phyloP scores from a whole-genome alignment of 2,888 invertebrate species.

The Acanthoscelides obtectus region DNA sequence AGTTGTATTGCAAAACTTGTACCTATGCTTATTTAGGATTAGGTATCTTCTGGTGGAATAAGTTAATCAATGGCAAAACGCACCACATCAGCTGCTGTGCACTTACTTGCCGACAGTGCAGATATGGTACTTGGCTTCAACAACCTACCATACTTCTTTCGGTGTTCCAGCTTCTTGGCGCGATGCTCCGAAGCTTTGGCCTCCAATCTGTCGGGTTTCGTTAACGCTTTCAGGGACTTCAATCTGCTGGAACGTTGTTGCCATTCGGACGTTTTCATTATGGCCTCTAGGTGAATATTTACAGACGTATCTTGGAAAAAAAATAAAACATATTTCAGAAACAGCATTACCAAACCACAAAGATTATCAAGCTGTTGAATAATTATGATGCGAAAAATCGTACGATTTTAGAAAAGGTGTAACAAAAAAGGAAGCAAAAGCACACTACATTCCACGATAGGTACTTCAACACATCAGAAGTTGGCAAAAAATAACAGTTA shows the following conservation, averaged over 20 bases:
- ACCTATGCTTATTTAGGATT: no score
- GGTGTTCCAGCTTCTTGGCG: conserved; percentile 47
- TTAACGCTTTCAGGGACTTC: conserved; percentile 40
- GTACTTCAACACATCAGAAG: no score
- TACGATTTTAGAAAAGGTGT: no score
- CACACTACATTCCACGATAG: no score
- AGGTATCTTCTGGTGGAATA: no score
- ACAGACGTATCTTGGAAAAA: conserved; percentile 58
- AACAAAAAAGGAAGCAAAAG: no score
- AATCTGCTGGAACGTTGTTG: conserved; percentile 61
- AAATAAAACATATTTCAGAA: not conserved
- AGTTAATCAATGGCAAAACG: not conserved
- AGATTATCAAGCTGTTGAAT: no score
- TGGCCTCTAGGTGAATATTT: conserved; percentile 64
- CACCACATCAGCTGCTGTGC: not conserved
- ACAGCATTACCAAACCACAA: no score
- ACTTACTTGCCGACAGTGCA: conserved; percentile 48
- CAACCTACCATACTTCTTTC: conserved; percentile 49
- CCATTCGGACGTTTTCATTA: conserved; percentile 76
- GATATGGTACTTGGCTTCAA: conserved; percentile 51
- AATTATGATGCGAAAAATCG: no score
- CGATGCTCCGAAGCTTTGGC: conserved; percentile 38
- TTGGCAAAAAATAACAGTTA: no score
- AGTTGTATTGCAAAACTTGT: no score
- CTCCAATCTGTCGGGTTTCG: conserved; percentile 38